Conservation (phyloP, 2,113 vertebrate genomes). For the Ia io region DNA sequence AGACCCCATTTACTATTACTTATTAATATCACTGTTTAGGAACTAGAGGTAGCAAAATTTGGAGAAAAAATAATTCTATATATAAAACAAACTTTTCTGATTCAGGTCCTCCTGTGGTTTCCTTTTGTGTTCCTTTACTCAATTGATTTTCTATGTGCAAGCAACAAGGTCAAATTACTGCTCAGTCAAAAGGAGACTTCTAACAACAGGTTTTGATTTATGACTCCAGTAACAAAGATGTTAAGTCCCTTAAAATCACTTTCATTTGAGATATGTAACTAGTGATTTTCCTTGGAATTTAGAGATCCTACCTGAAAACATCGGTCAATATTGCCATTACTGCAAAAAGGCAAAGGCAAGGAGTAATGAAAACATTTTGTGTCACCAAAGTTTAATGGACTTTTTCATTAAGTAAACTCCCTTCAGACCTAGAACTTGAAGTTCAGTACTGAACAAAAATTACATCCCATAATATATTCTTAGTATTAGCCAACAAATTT, state of each 20-base stretch:
- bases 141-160: neutral
- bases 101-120: neutral
- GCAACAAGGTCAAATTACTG: conserved; percentile 37
- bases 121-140: conserved; percentile 24
- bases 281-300: conserved; percentile 31
- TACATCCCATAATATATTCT: conserved; percentile 22
- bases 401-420: conserved; percentile 34
- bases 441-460: conserved; percentile 23
- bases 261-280: conserved; percentile 35
- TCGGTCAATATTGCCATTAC: neutral
- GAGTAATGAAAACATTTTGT: conserved; percentile 19
- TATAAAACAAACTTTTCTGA: conserved; percentile 42
- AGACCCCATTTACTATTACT: conserved; percentile 15
- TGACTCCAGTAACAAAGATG: conserved; percentile 11
- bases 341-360: conserved; percentile 23
- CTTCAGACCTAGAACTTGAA: neutral
- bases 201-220: conserved; percentile 33
- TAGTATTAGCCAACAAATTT: conserved; percentile 30
- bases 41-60: conserved; percentile 52
- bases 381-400: conserved; percentile 30
- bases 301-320: conserved; percentile 18
- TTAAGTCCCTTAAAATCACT: conserved; percentile 38
- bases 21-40: neutral
- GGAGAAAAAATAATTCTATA: neutral
- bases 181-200: neutral